Evolutionary conservation across 1,140 invertebrate genomes (phyloP).

Genomic region (Brachionus paranguensis): DNA sequence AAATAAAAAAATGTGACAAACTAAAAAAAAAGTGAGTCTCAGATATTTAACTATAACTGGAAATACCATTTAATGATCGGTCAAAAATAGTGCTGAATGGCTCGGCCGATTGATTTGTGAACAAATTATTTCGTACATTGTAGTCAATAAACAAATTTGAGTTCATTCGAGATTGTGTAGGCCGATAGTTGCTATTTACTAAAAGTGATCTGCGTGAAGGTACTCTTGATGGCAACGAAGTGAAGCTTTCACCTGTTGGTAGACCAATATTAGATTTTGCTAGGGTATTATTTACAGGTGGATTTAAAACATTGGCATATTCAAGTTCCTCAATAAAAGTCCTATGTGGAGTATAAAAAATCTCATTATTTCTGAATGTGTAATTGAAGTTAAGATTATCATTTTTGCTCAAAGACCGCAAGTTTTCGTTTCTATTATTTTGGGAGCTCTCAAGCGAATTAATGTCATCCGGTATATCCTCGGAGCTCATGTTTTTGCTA

Average conservation of each 20-base stretch:
- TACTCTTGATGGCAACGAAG: not conserved
- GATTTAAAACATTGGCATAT: not conserved
- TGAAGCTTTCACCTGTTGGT: not conserved
- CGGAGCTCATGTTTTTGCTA: not conserved
- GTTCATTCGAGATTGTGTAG: not conserved
- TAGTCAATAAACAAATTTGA: constrained; percentile 20
- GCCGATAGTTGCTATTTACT: not conserved
- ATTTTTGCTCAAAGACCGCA: constrained; percentile 9
- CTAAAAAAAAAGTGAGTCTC: not conserved
- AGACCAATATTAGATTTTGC: not conserved
- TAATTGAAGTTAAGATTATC: constrained; percentile 20
- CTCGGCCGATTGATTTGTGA: not conserved
- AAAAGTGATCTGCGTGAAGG: not conserved
- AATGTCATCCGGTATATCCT: not conserved
- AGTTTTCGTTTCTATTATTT: not conserved
- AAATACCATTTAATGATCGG: not conserved
- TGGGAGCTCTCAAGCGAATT: not conserved
- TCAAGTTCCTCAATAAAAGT: constrained; percentile 13
- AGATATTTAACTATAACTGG: not conserved
- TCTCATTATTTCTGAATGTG: constrained; percentile 6
- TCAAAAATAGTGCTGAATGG: not conserved
- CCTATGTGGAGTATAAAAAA: not conserved
- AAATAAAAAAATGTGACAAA: not conserved
- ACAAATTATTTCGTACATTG: constrained; percentile 20
- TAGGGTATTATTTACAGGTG: not conserved